phyloP scores from a whole-genome alignment of 2,113 vertebrate species.

The Poeciliopsis occidentalis region DNA sequence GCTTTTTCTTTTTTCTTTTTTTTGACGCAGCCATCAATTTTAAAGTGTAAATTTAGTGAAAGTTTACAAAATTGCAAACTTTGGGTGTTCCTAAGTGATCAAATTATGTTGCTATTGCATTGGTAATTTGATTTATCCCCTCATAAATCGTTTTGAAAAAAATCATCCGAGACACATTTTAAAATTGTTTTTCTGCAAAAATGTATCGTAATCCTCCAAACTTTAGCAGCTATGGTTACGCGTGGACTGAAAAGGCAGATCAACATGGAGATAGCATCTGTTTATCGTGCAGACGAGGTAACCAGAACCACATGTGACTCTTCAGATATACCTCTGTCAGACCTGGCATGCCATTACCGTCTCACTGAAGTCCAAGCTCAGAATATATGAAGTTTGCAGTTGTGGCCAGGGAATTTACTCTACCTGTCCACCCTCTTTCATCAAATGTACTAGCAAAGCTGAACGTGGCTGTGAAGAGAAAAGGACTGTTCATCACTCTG shows the following conservation, averaged over 20 bases:
- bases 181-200: background rate
- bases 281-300: constrained; percentile 70
- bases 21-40: constrained; percentile 8
- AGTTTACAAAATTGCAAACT: constrained; percentile 15
- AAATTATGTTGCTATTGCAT: constrained; percentile 17
- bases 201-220: constrained; percentile 51
- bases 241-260: constrained; percentile 53
- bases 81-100: background rate
- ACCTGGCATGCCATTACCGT: constrained; percentile 59
- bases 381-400: constrained; percentile 37
- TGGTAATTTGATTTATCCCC: constrained; percentile 2
- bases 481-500: background rate
- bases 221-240: constrained; percentile 60
- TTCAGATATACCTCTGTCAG: constrained; percentile 70
- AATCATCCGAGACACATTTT: constrained; percentile 22
- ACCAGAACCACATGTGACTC: constrained; percentile 72
- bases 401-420: constrained; percentile 40
- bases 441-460: constrained; percentile 19
- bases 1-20: background rate
- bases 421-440: constrained; percentile 39
- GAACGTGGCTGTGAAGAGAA: background rate
- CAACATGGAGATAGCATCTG: constrained; percentile 72
- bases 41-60: constrained; percentile 30
- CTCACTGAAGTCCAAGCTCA: constrained; percentile 59
- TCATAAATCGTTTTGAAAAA: constrained; percentile 31